A percentile compares a stretch with the other conserved stretches of the same genome.
phyloP scores from a whole-genome alignment of 53 echinoderm and acorn worm genomes.

The Holothuria leucospilota region DNA sequence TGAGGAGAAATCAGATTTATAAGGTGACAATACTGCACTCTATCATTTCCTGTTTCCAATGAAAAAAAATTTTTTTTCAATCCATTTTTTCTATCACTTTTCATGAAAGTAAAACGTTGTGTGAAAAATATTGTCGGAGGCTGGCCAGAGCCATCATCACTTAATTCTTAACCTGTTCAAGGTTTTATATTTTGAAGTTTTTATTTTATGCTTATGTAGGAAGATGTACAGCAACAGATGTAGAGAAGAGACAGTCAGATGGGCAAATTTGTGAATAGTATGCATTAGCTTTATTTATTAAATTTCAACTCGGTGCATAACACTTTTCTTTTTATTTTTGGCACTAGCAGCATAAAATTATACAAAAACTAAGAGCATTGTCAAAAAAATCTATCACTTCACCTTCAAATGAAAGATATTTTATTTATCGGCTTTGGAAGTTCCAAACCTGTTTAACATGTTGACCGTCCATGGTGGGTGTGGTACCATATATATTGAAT shows the following conservation, averaged over 20 bases:
- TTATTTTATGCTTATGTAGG: background rate
- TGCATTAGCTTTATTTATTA: slow-evolving; percentile 12
- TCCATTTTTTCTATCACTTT: no score
- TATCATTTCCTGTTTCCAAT: no score
- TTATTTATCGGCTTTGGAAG: slow-evolving; percentile 32
- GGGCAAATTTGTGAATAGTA: background rate
- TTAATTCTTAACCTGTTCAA: no score
- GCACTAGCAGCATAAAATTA: slow-evolving; percentile 1
- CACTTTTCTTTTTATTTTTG: background rate
- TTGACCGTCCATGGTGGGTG: slow-evolving; percentile 33
- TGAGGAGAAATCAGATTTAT: no score
- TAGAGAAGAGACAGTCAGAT: background rate
- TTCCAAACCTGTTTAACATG: no score
- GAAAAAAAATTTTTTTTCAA: no score
- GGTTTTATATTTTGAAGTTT: background rate
- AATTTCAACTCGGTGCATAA: slow-evolving; percentile 22
- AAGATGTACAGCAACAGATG: background rate
- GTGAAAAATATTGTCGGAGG: no score
- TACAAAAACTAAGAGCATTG: slow-evolving; percentile 20
- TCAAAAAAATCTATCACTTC: slow-evolving; percentile 3
- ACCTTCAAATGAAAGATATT: slow-evolving; percentile 41
- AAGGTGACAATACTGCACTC: no score
- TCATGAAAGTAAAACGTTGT: no score
- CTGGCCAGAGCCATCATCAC: no score
- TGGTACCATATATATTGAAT: slow-evolving; percentile 8